phyloP scores from a whole-genome alignment of 2,797 vertebrate species.

The Poliocrania exsul region DNA sequence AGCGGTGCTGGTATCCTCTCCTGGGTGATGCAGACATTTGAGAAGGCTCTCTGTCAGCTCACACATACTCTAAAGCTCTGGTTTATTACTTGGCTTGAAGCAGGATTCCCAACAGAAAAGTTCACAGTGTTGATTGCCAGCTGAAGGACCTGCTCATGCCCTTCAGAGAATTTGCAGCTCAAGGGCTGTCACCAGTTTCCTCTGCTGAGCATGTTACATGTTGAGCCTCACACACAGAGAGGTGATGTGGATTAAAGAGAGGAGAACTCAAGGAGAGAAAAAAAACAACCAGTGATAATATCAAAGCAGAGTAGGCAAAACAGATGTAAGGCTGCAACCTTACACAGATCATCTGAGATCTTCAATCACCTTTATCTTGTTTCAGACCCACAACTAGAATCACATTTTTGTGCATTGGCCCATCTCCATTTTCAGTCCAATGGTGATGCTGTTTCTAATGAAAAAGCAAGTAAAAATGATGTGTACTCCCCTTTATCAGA shows the following conservation, averaged over 20 bases:
- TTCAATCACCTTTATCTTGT: not conserved
- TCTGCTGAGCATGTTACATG: not conserved
- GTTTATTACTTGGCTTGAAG: not conserved
- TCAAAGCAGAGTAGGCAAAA: not conserved
- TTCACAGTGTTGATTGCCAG: not conserved
- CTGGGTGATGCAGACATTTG: not conserved
- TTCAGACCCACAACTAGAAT: not conserved
- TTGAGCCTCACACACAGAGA: not conserved
- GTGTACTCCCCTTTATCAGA: not conserved
- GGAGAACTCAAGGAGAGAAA: not conserved
- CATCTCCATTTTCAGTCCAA: not conserved
- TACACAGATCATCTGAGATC: not conserved
- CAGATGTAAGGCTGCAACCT: not conserved
- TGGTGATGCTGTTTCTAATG: not conserved
- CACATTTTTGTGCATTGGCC: not conserved
- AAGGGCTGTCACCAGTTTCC: not conserved
- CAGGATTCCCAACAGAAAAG: not conserved
- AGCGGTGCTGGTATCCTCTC: not conserved
- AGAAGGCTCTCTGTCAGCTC: not conserved
- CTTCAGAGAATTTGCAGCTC: constrained; percentile 1
- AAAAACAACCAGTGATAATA: not conserved
- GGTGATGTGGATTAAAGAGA: not conserved
- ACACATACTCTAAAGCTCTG: not conserved
- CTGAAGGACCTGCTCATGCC: not conserved
- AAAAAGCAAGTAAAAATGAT: not conserved